Percentiles rank a stretch among this genome's conserved stretches.
Conservation (phyloP, 2,888 invertebrate genomes). For the Spialia ferax region DNA sequence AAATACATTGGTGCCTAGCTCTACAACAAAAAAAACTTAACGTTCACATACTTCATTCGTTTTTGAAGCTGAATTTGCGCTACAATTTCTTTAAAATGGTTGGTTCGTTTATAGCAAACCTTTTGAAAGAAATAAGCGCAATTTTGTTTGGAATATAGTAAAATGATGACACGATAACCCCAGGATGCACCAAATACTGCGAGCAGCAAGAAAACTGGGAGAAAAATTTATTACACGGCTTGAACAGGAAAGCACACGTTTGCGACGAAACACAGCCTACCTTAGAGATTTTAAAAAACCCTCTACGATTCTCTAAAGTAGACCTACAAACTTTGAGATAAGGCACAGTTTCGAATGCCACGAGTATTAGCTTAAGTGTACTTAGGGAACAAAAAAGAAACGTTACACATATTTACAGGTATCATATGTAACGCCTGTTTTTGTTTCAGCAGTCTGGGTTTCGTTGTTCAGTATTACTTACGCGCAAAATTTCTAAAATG, state of each 20-base stretch:
- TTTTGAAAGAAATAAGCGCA: neutral
- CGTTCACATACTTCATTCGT: neutral
- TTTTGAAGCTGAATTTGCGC: neutral
- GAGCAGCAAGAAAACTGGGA: conserved; percentile 13
- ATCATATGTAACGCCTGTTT: conserved; percentile 36
- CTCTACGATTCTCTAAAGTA: neutral
- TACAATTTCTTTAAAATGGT: neutral
- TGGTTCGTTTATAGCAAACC: neutral
- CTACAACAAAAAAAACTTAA: too few relatives aligned
- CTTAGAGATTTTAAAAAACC: conserved; percentile 27
- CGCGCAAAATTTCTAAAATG: conserved; percentile 40
- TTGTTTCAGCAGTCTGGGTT: conserved; percentile 35
- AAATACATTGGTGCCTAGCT: neutral
- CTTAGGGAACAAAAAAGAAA: conserved; percentile 33
- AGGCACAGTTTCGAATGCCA: neutral
- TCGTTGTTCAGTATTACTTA: conserved; percentile 38
- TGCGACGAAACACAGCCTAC: conserved; percentile 27
- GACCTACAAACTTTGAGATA: neutral
- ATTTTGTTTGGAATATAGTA: conserved; percentile 6
- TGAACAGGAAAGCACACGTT: conserved; percentile 21
- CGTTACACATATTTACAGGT: conserved; percentile 36
- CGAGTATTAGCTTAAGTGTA: conserved; percentile 14
- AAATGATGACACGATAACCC: conserved; percentile 25
- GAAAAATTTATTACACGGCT: conserved; percentile 30
- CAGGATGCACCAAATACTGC: conserved; percentile 20